phyloP scores from a whole-genome alignment of 2,888 invertebrate genomes.

The Lithophane semibrunnea region DNA sequence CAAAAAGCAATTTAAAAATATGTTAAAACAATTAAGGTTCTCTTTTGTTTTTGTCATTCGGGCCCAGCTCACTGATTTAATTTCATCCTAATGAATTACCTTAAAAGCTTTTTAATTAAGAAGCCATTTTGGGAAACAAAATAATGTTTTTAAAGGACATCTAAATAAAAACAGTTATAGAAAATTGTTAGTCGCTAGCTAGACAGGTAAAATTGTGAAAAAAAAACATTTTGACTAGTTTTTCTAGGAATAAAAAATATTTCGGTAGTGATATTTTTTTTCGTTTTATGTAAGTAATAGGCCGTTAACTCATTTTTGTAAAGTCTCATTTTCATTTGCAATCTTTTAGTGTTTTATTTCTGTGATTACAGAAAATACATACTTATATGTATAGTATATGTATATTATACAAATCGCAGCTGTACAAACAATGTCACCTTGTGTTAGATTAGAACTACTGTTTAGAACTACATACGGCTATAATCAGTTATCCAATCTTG shows the following conservation, averaged over 20 bases:
- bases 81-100: constrained; percentile 62
- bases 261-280: background rate
- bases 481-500: background rate
- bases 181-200: background rate
- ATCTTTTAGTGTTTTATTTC: background rate
- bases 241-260: background rate
- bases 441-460: constrained; percentile 11
- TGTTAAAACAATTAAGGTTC: constrained; percentile 28
- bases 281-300: too few species aligned
- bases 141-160: constrained; percentile 32
- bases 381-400: background rate
- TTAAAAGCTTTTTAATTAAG: constrained; percentile 69
- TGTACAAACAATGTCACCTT: constrained; percentile 22
- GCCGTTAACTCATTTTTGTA: background rate
- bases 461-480: constrained; percentile 4
- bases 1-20: constrained; percentile 29
- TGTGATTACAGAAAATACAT: constrained; percentile 7
- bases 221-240: background rate
- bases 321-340: background rate
- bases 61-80: constrained; percentile 41
- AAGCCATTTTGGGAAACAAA: constrained; percentile 24
- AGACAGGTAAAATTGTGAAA: background rate
- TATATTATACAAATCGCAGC: constrained; percentile 30
- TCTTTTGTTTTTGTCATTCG: constrained; percentile 30
- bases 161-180: constrained; percentile 14